Conservation (phyloP, 2,113 vertebrate genomes). For the Chloropsis hardwickii region DNA sequence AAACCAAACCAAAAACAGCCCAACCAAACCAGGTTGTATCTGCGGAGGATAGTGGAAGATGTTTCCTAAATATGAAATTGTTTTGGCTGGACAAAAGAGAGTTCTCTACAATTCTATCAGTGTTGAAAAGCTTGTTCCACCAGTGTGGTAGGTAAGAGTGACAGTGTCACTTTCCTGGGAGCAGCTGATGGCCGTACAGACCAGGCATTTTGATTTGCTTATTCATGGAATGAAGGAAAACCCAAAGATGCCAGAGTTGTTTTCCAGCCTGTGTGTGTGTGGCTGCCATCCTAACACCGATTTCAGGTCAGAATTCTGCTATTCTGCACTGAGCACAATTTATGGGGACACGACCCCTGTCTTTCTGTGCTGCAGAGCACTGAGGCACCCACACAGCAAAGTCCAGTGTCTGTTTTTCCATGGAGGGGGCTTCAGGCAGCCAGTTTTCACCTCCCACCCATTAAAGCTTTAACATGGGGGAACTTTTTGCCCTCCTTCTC, state of each 20-base stretch:
- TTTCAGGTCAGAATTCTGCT: not conserved
- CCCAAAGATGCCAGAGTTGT: not conserved
- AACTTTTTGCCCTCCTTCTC: not conserved
- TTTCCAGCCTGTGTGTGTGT: not conserved
- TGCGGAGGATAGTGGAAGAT: not conserved
- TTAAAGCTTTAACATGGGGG: not conserved
- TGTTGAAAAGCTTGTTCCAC: not conserved
- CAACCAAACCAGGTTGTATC: not conserved
- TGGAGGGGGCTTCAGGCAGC: not conserved
- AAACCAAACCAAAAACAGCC: too few species aligned
- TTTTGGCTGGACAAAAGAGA: not conserved
- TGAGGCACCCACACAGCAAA: not conserved
- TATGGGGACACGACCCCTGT: not conserved
- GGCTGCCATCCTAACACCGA: not conserved
- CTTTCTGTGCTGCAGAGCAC: not conserved
- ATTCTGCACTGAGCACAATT: not conserved
- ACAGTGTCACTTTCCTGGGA: not conserved
- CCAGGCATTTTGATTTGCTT: not conserved
- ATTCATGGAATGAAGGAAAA: not conserved
- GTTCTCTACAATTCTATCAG: not conserved
- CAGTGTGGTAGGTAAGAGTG: not conserved
- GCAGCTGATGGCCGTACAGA: not conserved
- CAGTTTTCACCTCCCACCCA: not conserved
- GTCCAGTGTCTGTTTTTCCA: not conserved
- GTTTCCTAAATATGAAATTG: not conserved